These are phyloP conservation scores for Alethe diademata DNA, from an alignment of 2,113 vertebrate genomes.

Conservation along the genomic window DNA sequence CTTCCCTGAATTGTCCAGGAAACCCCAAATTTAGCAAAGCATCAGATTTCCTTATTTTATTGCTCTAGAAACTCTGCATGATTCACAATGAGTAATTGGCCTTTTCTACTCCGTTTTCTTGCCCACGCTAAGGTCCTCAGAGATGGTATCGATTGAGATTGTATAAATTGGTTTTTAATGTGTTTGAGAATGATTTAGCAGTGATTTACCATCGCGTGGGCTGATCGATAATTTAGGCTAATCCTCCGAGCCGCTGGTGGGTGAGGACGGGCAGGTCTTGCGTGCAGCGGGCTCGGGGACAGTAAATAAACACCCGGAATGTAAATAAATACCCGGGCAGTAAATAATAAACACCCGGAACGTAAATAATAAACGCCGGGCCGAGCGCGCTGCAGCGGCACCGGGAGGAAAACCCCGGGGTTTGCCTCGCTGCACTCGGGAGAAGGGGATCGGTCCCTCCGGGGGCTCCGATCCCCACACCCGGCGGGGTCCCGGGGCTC, in stretches of 20 bases:
- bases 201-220: background rate
- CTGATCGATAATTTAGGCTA: background rate
- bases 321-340: too few species aligned
- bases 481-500: background rate
- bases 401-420: too few species aligned
- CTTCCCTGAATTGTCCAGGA: slow-evolving; percentile 35
- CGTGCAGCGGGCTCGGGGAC: background rate
- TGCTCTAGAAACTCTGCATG: background rate
- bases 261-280: fast-evolving
- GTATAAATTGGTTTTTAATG: background rate
- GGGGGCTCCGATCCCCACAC: background rate
- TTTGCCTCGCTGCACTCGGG: too few species aligned
- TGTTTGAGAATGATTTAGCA: background rate
- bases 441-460: too few species aligned
- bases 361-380: too few species aligned
- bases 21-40: slow-evolving; percentile 49
- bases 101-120: background rate
- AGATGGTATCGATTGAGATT: background rate
- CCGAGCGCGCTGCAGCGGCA: too few species aligned
- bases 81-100: background rate
- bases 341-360: too few species aligned
- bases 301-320: too few species aligned
- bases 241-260: background rate
- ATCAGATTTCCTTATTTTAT: background rate
- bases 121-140: background rate